A percentile compares a stretch with the other conserved stretches of the same genome.
Evolutionary conservation across 2,113 vertebrate genomes (phyloP).

Genomic region (Chlorodrepanis virens): DNA sequence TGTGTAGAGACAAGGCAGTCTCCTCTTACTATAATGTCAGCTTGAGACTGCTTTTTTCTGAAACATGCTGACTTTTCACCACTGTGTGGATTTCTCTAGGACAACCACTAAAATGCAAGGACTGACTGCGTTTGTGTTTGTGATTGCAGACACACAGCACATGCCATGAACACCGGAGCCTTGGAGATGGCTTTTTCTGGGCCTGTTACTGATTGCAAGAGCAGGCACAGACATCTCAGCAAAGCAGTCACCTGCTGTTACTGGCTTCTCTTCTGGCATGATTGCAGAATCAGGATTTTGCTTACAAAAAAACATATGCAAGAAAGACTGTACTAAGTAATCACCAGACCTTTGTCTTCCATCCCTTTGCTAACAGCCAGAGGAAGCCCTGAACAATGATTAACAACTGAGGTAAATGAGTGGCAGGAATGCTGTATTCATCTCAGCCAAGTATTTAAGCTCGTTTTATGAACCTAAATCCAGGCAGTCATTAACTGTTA

Average conservation of each 20-base stretch:
- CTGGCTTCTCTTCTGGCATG: neutral
- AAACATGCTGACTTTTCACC: neutral
- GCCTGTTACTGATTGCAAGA: neutral
- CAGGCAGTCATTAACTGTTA: neutral
- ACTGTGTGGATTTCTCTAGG: neutral
- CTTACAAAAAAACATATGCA: neutral
- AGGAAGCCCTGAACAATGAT: neutral
- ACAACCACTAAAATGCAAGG: neutral
- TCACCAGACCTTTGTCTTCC: neutral
- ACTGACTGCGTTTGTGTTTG: neutral
- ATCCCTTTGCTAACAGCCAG: neutral
- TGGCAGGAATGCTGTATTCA: neutral
- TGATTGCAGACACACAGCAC: neutral
- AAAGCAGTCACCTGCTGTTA: neutral
- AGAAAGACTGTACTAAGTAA: neutral
- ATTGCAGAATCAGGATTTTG: neutral
- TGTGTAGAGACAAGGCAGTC: neutral
- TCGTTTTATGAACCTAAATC: neutral
- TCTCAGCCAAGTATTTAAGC: neutral
- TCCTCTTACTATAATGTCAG: neutral
- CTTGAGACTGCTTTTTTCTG: neutral
- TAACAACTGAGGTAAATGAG: neutral
- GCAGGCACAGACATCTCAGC: neutral
- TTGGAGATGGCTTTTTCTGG: neutral
- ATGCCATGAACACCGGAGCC: rapidly evolving